Evolutionary conservation across 2,797 vertebrate species (phyloP), one percentile per base, ranked within the genome.

Genomic region (Lepus oiostolus): DNA sequence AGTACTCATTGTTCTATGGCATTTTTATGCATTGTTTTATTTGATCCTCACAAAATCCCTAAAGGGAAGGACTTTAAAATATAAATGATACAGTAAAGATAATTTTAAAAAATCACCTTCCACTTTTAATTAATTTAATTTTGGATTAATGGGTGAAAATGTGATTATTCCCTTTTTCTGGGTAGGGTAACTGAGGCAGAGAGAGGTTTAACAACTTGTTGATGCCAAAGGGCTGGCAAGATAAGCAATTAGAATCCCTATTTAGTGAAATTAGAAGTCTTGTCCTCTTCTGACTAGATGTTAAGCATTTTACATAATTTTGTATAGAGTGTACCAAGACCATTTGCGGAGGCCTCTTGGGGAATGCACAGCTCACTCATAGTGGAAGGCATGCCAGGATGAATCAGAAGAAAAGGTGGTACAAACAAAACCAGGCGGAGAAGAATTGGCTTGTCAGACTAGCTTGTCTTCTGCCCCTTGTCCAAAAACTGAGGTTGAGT

Each of bases 121-220:
- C 0, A 16, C 13, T 62, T 90, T 91, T 47, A 68, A 85, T 76
- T 89, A 47, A 54, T 90, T 91, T 47, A 68, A 85, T 76, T 89
- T 35, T 79, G 62, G n/a, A 14, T 85, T 76, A 65, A 11, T 52
- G 28, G 24, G 92, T 72, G 80, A 60, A 75, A 74, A n/a, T 71
- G 26, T 72, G 71, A 24, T 47, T 68, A 14, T 50, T 42, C 8
- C 11, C 75, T 47, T 70, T 38, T 88, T 72, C 42, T 1, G 5
- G 72, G 28, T 47, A 12, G n/a, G 11, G 22, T 72, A 54, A 79
- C 62, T 47, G 30, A 89, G 54, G 47, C 76, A 63, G 87, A 93
- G 47, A 74, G n/a, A 80, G 35, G n/a, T 67, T 92, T 80, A 52
- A 35, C 26, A 62, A 47, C 47, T 82, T 58, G 17, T 52, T 75